Conservation (phyloP, 2,888 invertebrate genomes). For the Acanthopleura granulata region DNA sequence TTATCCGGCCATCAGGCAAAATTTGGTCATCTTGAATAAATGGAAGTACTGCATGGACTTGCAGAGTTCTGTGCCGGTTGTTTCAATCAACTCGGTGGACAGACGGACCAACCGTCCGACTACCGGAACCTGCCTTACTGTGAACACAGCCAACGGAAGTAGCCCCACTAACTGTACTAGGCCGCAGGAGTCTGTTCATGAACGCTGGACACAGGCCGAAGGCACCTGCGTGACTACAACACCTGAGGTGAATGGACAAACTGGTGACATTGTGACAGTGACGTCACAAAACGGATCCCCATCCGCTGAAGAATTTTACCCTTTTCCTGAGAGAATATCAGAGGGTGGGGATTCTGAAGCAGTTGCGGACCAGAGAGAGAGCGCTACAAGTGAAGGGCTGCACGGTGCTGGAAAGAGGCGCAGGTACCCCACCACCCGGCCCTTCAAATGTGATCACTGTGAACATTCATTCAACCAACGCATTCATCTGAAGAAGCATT, state of each 20-base stretch:
- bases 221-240: background rate
- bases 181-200: background rate
- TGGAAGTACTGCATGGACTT: constrained; percentile 8
- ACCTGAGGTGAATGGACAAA: background rate
- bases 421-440: constrained; percentile 56
- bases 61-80: background rate
- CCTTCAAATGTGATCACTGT: constrained; percentile 67
- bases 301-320: background rate
- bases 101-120: background rate
- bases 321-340: background rate
- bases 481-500: constrained; percentile 69
- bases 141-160: background rate
- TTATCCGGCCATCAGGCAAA: background rate
- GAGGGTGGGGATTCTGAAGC: background rate
- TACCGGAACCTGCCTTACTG: background rate
- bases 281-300: background rate
- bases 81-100: background rate
- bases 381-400: background rate
- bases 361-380: background rate
- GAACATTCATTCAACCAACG: constrained; percentile 67
- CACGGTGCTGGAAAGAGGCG: constrained; percentile 39
- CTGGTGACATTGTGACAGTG: background rate
- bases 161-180: background rate
- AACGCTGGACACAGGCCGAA: background rate
- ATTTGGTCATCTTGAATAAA: background rate